These are phyloP conservation scores for Phalera bucephala DNA, from an alignment of 2,888 invertebrate genomes.

Conservation along the genomic window DNA sequence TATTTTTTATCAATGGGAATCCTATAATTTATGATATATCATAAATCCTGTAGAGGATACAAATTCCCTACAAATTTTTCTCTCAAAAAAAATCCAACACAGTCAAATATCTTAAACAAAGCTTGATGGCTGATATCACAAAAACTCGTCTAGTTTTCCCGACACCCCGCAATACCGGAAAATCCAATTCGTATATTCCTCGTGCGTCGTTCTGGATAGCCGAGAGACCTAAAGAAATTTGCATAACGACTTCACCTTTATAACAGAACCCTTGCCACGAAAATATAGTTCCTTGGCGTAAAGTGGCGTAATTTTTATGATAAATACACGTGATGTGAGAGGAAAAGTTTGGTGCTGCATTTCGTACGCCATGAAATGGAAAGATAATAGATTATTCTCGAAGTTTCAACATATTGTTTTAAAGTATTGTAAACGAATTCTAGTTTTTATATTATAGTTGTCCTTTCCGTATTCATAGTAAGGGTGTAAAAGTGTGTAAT, in stretches of 20 bases:
- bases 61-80: too few relatives aligned
- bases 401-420: constrained; percentile 13
- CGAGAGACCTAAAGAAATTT: constrained; percentile 38
- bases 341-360: constrained; percentile 15
- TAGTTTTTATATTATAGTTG: constrained; percentile 13
- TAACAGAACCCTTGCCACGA: constrained; percentile 19
- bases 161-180: constrained; percentile 15
- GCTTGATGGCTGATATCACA: neutral
- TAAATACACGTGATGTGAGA: constrained; percentile 27
- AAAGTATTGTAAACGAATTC: constrained; percentile 15
- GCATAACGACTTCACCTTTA: constrained; percentile 36
- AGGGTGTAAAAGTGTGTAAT: too few relatives aligned
- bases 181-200: constrained; percentile 27
- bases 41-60: too few relatives aligned
- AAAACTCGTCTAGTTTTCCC: constrained; percentile 13
- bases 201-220: constrained; percentile 14
- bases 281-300: constrained; percentile 28
- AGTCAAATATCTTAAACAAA: too few relatives aligned
- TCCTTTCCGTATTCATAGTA: constrained; percentile 5
- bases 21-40: too few relatives aligned
- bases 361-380: constrained; percentile 11
- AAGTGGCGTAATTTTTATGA: constrained; percentile 44
- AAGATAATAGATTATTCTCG: constrained; percentile 14
- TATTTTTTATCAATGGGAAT: too few relatives aligned
- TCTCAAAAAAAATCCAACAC: too few relatives aligned